Conservation (phyloP, 2,797 vertebrate genomes). For the Hypotaenidia okinawae region DNA sequence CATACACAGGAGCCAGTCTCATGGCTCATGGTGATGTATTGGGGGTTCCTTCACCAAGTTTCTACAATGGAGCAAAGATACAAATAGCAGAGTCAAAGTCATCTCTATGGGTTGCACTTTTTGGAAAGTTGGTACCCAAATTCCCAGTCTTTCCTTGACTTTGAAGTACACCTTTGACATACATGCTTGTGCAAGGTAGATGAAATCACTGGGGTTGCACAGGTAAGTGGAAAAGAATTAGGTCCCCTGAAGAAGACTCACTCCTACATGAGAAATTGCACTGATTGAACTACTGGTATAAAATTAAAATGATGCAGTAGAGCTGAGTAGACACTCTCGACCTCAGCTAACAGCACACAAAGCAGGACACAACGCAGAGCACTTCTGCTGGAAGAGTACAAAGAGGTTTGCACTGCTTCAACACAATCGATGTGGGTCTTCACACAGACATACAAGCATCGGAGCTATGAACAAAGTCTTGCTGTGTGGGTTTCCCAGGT, state of each 20-base stretch:
- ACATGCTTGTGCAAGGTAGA: not conserved
- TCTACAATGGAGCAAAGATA: not conserved
- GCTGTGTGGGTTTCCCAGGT: not conserved
- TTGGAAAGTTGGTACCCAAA: not conserved
- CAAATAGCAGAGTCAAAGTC: not conserved
- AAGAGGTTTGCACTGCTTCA: not conserved
- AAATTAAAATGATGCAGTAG: not conserved
- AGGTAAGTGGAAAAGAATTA: not conserved
- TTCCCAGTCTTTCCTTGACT: not conserved
- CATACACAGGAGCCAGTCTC: not conserved
- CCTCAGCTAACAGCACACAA: not conserved
- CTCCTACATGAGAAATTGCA: not conserved
- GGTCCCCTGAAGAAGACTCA: not conserved
- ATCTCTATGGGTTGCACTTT: not conserved
- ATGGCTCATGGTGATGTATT: not conserved
- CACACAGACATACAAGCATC: fast-evolving
- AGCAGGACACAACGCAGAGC: not conserved
- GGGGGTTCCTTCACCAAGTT: not conserved
- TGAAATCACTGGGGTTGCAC: not conserved
- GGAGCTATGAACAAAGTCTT: not conserved
- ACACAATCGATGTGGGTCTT: not conserved
- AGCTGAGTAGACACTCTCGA: not conserved
- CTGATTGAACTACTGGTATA: not conserved
- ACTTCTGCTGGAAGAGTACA: not conserved
- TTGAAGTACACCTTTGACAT: not conserved